Evolutionary conservation across 2,888 invertebrate genomes (phyloP).

Genomic region (Osmoderma eremita): DNA sequence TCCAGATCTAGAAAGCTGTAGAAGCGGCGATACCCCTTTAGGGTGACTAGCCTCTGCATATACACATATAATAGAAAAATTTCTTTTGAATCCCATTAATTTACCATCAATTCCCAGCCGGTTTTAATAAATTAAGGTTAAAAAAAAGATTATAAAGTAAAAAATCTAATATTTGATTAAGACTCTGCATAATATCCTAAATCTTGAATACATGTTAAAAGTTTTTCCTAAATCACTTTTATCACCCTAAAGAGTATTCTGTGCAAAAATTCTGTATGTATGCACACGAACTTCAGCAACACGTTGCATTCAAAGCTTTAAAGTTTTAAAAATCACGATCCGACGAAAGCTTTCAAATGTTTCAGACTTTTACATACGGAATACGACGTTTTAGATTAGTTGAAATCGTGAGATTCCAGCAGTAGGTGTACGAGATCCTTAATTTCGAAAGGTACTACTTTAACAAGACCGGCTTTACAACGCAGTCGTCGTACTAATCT

Average conservation of each 20-base stretch:
- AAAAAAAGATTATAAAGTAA: too few relatives aligned
- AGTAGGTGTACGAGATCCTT: constrained; percentile 15
- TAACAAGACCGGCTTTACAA: constrained; percentile 14
- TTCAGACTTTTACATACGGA: constrained; percentile 26
- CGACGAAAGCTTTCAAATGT: constrained; percentile 20
- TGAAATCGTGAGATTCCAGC: constrained; percentile 9
- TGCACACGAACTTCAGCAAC: constrained; percentile 8
- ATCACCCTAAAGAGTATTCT: background rate
- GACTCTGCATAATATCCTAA: too few relatives aligned
- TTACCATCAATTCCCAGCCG: too few relatives aligned
- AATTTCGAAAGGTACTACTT: constrained; percentile 17
- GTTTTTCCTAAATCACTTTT: too few relatives aligned
- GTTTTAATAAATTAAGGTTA: too few relatives aligned
- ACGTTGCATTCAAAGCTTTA: constrained; percentile 1
- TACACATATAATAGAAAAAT: too few relatives aligned
- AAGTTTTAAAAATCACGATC: constrained; percentile 24
- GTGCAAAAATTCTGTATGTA: background rate
- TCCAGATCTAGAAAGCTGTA: too few relatives aligned
- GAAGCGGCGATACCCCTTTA: too few relatives aligned
- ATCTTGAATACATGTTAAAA: too few relatives aligned
- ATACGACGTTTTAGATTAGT: background rate
- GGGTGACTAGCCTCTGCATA: too few relatives aligned
- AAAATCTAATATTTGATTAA: too few relatives aligned
- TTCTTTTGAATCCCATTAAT: too few relatives aligned
- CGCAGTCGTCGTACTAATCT: constrained; percentile 34